Percentiles rank a stretch among this genome's conserved stretches.
Conservation (phyloP, 2,797 vertebrate species). For the Calcarius lapponicus region DNA sequence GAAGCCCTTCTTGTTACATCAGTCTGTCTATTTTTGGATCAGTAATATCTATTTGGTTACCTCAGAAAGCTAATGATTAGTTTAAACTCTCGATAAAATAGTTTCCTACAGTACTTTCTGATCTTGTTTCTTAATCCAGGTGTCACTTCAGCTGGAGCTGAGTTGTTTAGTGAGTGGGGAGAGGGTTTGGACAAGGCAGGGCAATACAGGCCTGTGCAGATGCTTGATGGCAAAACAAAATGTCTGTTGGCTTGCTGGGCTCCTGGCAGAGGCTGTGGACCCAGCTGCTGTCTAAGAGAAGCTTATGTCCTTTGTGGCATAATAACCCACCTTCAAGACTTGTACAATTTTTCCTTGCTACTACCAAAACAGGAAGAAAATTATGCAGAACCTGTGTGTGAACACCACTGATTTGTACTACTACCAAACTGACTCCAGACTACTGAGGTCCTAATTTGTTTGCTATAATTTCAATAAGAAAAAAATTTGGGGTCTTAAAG, state of each 20-base stretch:
- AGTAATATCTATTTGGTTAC: background rate
- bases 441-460: background rate
- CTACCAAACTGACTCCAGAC: background rate
- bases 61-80: background rate
- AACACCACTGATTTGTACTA: background rate
- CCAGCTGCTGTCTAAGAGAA: background rate
- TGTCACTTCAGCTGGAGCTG: background rate
- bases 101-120: background rate
- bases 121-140: background rate
- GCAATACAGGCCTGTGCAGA: background rate
- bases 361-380: background rate
- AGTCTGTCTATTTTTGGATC: background rate
- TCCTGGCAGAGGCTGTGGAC: background rate
- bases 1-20: background rate
- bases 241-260: background rate
- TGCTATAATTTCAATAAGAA: background rate
- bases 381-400: background rate
- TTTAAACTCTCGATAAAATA: background rate
- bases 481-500: background rate
- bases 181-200: background rate
- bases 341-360: background rate
- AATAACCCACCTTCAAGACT: background rate
- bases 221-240: background rate
- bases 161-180: background rate
- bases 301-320: background rate